Evolutionary conservation across 2,113 vertebrate genomes (phyloP), one percentile per base, ranked within the genome.

Genomic region (Colistium nudipinnis): DNA sequence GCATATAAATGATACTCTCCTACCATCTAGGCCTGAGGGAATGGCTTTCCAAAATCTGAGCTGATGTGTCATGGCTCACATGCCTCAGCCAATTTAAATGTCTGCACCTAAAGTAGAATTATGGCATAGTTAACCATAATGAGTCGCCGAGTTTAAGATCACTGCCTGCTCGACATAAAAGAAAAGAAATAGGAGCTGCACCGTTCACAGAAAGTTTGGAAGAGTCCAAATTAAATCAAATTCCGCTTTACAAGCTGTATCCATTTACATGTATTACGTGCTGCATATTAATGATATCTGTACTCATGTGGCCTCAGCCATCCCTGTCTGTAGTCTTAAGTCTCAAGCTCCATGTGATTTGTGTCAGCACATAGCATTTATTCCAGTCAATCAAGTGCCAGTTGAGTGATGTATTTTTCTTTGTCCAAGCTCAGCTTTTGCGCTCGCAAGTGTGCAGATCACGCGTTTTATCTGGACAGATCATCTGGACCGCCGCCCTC

Each of bases 81-180:
- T 87, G 79, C 81, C 77, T 76, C 69, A 19, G 74, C 74, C 84
- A 88, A 81, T 90, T 88, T 87, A 90, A 88, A 66, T 84, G 87
- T 85, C 87, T 64, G 60, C 74, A 78, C 62, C 74, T 86, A 76
- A 86, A 87, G 72, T 80, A 83, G 85, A 90, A 83, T 90, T 90
- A 90, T 86, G 80, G 88, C 85, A 73, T 74, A 87, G 85, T 88
- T 87, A 90, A 86, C 70, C 51, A 79, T 83, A 86, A 87, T 86
- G 85, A 84, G 84, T 80, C 82, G 70, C 72, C 83, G 73, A 81
- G 79, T 83, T 87, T 83, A 76, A 84, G 66, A 85, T 73, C 71
- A 62, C 79, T 86, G 76, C 70, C 86, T 81, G 66, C 55, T 20
- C 81, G 81, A 81, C 81, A 84, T 85, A 87, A 85, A 87, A 78